Conservation (phyloP, 2,797 vertebrate genomes). For the Esox lucius region DNA sequence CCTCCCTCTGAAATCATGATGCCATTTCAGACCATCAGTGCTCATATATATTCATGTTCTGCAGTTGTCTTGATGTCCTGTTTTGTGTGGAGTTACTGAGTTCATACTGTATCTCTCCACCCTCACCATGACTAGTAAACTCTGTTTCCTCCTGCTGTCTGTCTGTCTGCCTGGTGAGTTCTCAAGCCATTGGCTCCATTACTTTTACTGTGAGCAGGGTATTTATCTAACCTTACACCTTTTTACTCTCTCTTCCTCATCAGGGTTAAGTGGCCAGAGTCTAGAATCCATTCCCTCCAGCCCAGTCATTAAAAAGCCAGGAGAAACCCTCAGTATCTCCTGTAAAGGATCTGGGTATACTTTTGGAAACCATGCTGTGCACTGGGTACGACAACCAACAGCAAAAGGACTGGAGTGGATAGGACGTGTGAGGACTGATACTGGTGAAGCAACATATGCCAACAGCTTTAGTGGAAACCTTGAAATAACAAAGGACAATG, state of each 20-base stretch:
- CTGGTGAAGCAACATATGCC: constrained; percentile 7
- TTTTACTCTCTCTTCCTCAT: neutral
- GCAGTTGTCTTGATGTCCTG: neutral
- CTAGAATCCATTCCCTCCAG: constrained; percentile 6
- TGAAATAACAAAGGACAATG: constrained; percentile 26
- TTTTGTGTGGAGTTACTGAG: constrained; percentile 3
- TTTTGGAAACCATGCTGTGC: constrained; percentile 7
- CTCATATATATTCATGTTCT: neutral
- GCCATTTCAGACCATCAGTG: neutral
- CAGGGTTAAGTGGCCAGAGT: neutral
- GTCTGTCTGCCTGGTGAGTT: constrained; percentile 12
- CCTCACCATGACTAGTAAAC: constrained; percentile 3
- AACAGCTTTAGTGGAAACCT: constrained; percentile 14
- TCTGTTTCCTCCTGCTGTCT: constrained; percentile 4
- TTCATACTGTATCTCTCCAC: neutral
- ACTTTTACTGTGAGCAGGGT: neutral
- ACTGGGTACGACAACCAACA: constrained; percentile 22
- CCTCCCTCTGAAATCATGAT: constrained; percentile 5
- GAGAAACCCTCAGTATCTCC: constrained; percentile 22
- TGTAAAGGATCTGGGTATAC: constrained; percentile 28
- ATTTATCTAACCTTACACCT: neutral
- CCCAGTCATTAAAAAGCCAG: constrained; percentile 19
- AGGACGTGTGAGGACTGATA: constrained; percentile 10
- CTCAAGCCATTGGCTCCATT: neutral
- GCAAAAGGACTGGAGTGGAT: constrained; percentile 34